These are phyloP conservation scores for Bimastos eiseni DNA, from an alignment of 2,888 invertebrate genomes.

Conservation along the genomic window DNA sequence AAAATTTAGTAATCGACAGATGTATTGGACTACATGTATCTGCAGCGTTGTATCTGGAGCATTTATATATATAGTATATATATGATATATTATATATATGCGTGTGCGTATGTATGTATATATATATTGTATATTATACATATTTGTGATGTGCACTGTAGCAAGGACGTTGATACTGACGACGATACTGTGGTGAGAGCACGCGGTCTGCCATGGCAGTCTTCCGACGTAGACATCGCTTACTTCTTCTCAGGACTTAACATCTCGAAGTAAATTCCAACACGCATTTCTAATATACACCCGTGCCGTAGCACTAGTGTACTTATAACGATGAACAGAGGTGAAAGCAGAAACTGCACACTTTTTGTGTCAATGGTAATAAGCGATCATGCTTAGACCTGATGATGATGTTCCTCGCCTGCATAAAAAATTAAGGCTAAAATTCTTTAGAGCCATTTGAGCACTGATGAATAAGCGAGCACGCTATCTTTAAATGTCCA, in stretches of 20 bases:
- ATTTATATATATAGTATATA: background rate
- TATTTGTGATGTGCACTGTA: background rate
- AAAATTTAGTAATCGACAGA: too few relatives aligned
- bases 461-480: too few relatives aligned
- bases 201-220: constrained; percentile 98
- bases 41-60: background rate
- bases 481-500: too few relatives aligned
- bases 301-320: too few relatives aligned
- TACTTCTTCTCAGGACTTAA: constrained; percentile 98
- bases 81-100: too few relatives aligned
- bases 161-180: constrained; percentile 93
- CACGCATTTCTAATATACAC: background rate
- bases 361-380: too few relatives aligned
- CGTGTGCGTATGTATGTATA: background rate
- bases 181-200: constrained; percentile 93
- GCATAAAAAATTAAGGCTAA: too few relatives aligned
- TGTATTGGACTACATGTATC: background rate
- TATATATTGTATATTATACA: too few relatives aligned
- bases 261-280: constrained; percentile 69
- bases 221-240: constrained; percentile 98
- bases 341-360: too few relatives aligned
- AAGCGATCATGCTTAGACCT: too few relatives aligned
- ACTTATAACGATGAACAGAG: too few relatives aligned
- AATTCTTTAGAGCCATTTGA: background rate
- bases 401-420: too few relatives aligned